Evolutionary conservation across 2,797 vertebrate species (phyloP).

Genomic region (Gymnopithys bicolor): DNA sequence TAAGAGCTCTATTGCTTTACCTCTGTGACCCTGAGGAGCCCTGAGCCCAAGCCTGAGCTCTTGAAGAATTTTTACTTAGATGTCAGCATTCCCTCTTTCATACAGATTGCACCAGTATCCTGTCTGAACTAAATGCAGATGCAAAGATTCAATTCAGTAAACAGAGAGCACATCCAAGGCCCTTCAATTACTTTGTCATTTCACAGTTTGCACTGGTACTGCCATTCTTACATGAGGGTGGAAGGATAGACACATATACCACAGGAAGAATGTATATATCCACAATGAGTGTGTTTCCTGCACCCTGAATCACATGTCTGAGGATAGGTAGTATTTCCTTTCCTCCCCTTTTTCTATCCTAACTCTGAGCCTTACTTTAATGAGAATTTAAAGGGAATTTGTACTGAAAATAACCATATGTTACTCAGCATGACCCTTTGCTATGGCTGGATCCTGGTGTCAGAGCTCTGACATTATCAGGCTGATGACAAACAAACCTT

Average conservation of each 20-base stretch:
- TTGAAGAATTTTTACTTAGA: not conserved
- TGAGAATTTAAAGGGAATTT: not conserved
- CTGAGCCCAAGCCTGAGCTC: not conserved
- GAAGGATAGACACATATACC: not conserved
- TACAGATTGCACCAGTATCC: not conserved
- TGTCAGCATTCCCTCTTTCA: not conserved
- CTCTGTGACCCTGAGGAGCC: not conserved
- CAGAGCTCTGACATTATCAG: not conserved
- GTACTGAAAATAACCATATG: not conserved
- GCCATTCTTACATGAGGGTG: accelerated
- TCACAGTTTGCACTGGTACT: not conserved
- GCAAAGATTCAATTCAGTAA: not conserved
- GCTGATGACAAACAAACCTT: not conserved
- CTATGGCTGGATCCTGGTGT: not conserved
- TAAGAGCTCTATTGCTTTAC: not conserved
- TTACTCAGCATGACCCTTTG: not conserved
- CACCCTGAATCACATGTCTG: not conserved
- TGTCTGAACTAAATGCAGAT: not conserved
- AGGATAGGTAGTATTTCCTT: not conserved
- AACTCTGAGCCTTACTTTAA: not conserved
- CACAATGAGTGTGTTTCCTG: not conserved
- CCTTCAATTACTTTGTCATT: not conserved
- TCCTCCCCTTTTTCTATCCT: not conserved
- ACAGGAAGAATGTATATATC: not conserved
- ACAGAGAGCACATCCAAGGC: not conserved